Evolutionary conservation across 2,888 invertebrate genomes (phyloP).

Genomic region (Venusia cambrica): DNA sequence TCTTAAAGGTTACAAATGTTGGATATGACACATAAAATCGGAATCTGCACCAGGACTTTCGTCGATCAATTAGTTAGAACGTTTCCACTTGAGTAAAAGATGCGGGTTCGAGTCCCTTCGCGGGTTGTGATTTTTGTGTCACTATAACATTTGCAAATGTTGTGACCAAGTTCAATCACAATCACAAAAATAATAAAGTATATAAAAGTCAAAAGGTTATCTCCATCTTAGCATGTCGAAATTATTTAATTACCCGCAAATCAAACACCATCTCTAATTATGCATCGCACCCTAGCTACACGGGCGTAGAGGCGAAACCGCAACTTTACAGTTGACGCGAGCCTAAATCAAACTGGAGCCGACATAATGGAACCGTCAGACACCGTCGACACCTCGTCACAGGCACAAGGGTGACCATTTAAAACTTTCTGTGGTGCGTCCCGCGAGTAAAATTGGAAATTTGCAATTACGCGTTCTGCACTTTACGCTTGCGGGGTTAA

Average conservation of each 20-base stretch:
- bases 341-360: slow-evolving; percentile 42
- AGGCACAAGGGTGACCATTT: slow-evolving; percentile 53
- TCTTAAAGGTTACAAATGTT: too few species aligned
- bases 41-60: too few species aligned
- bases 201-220: too few species aligned
- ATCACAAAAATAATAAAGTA: too few species aligned
- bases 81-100: too few species aligned
- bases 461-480: slow-evolving; percentile 21
- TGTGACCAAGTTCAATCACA: too few species aligned
- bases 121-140: too few species aligned
- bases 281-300: slow-evolving; percentile 11
- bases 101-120: too few species aligned
- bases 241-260: slow-evolving; percentile 13
- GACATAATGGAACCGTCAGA: slow-evolving; percentile 58
- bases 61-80: too few species aligned
- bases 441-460: slow-evolving; percentile 22
- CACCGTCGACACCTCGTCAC: slow-evolving; percentile 51
- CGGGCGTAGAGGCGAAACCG: slow-evolving; percentile 18
- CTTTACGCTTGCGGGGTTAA: slow-evolving; percentile 12
- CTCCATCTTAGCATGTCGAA: slow-evolving; percentile 8
- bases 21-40: too few species aligned
- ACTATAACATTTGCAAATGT: too few species aligned
- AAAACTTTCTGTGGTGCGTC: slow-evolving; percentile 47
- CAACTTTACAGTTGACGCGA: slow-evolving; percentile 22
- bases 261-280: slow-evolving; percentile 15